These are phyloP conservation scores for Rallus crepitans DNA, from an alignment of 2,797 vertebrate species.

Conservation along the genomic window DNA sequence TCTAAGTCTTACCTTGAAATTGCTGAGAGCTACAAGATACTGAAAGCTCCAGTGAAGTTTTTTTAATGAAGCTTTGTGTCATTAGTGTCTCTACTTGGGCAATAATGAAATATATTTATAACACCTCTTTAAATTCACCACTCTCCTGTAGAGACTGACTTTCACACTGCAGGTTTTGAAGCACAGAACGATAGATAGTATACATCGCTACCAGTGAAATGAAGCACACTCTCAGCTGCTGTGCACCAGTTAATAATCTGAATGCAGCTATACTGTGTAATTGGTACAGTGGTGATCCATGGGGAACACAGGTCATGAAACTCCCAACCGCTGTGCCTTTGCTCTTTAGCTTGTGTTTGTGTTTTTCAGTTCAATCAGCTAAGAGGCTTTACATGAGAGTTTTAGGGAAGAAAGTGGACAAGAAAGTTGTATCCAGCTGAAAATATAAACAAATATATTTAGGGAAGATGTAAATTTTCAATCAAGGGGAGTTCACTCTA, in stretches of 20 bases:
- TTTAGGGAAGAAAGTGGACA: not conserved
- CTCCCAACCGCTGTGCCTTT: not conserved
- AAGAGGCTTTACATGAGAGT: not conserved
- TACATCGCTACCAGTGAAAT: not conserved
- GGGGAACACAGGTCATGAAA: not conserved
- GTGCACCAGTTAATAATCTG: not conserved
- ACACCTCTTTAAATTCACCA: not conserved
- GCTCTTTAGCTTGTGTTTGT: not conserved
- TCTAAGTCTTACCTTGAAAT: not conserved
- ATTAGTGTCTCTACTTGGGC: slow-evolving; percentile 8
- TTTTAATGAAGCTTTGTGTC: slow-evolving; percentile 19
- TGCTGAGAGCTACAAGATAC: not conserved
- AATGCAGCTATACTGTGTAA: not conserved
- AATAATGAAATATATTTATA: not conserved
- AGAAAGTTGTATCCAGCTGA: not conserved
- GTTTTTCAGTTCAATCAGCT: not conserved
- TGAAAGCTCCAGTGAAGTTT: not conserved
- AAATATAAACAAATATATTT: not conserved
- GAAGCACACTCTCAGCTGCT: not conserved
- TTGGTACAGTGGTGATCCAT: not conserved
- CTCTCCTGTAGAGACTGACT: not conserved
- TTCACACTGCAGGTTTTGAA: not conserved
- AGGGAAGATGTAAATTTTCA: not conserved
- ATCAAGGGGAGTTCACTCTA: not conserved
- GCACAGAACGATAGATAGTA: not conserved